These are phyloP conservation scores for Perizoma affinitatum DNA, from an alignment of 2,888 invertebrate genomes.

Conservation along the genomic window DNA sequence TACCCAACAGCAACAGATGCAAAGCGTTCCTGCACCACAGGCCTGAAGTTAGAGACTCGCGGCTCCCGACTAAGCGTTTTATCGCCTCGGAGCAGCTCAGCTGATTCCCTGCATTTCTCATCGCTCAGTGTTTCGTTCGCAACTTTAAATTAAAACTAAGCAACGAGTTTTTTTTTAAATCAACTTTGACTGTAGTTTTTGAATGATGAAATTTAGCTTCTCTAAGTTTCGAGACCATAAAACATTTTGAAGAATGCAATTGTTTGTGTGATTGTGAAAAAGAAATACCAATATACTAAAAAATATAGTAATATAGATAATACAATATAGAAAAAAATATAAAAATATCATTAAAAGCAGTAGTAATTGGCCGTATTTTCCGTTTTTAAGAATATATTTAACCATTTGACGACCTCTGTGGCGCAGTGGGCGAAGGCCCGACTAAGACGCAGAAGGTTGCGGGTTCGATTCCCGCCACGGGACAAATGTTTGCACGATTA, in stretches of 20 bases:
- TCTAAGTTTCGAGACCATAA: not conserved
- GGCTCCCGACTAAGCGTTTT: constrained; percentile 76
- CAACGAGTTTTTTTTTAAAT: constrained; percentile 16
- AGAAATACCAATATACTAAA: not conserved
- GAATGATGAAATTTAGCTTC: not conserved
- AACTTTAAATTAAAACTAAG: constrained; percentile 39
- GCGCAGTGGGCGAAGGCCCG: too few relatives aligned
- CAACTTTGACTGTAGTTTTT: constrained; percentile 8
- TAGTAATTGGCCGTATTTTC: too few relatives aligned
- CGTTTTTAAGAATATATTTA: too few relatives aligned
- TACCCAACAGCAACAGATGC: constrained; percentile 29
- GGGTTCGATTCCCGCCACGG: too few relatives aligned
- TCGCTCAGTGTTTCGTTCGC: constrained; percentile 30
- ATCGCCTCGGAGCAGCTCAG: constrained; percentile 69
- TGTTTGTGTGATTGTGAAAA: not conserved
- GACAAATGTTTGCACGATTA: too few relatives aligned
- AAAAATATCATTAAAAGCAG: too few relatives aligned
- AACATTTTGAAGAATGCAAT: too few relatives aligned
- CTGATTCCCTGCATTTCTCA: constrained; percentile 35
- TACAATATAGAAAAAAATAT: too few relatives aligned
- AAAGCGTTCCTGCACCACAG: constrained; percentile 40
- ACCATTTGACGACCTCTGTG: too few relatives aligned
- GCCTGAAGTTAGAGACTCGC: constrained; percentile 59
- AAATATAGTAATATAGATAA: too few relatives aligned
- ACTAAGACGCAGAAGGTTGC: too few relatives aligned